Evolutionary conservation across 2,113 vertebrate species (phyloP).

Genomic region (Sminthopsis crassicaudata): DNA sequence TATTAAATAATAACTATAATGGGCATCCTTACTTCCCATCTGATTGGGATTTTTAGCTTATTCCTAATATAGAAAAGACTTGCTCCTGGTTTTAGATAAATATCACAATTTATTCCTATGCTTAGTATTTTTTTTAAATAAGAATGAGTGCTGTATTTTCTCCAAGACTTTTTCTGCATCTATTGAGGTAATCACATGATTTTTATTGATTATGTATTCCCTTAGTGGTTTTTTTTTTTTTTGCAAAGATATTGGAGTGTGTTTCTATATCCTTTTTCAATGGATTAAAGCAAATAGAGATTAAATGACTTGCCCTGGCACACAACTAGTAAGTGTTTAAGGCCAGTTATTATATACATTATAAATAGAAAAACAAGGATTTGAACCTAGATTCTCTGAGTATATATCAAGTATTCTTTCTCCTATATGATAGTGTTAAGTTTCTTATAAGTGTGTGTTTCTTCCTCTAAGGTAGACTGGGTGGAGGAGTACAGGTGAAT

Average conservation of each 20-base stretch:
- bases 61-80: too few species aligned
- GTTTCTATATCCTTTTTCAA: background rate
- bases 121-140: too few species aligned
- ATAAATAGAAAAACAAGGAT: background rate
- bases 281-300: background rate
- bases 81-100: too few species aligned
- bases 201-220: too few species aligned
- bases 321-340: background rate
- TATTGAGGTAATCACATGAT: too few species aligned
- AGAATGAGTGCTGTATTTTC: too few species aligned
- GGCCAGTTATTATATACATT: background rate
- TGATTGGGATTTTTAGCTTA: too few species aligned
- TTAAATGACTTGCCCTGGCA: background rate
- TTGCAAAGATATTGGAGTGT: background rate
- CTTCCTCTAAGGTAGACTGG: too few species aligned
- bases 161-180: too few species aligned
- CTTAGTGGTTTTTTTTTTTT: background rate
- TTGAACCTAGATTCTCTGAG: background rate
- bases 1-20: too few species aligned
- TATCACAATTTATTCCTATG: too few species aligned
- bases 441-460: background rate
- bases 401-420: background rate
- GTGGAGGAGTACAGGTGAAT: background rate
- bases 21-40: too few species aligned
- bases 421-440: background rate